Evolutionary conservation across 2,888 invertebrate species (phyloP).

Genomic region (Baronia brevicornis): DNA sequence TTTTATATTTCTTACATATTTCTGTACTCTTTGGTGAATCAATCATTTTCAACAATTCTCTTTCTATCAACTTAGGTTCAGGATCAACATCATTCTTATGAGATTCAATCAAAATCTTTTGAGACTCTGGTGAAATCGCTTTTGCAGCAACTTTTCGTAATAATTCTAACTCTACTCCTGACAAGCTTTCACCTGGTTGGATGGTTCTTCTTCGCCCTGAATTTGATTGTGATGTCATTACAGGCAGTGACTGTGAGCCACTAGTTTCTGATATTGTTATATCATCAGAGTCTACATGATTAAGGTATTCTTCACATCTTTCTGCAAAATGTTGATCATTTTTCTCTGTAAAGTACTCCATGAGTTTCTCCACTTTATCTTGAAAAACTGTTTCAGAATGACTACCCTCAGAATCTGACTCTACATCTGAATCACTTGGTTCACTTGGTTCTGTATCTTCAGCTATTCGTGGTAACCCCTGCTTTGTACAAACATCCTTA

Average conservation of each 20-base stretch:
- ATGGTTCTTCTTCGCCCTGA: conserved; percentile 74
- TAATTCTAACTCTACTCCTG: conserved; percentile 75
- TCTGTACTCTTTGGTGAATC: conserved; percentile 67
- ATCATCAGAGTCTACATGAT: conserved; percentile 68
- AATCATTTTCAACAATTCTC: conserved; percentile 70
- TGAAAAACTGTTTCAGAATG: conserved; percentile 80
- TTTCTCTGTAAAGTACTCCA: conserved; percentile 81
- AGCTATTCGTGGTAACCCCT: conserved; percentile 65
- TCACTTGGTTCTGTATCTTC: conserved; percentile 77
- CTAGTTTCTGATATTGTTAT: conserved; percentile 69
- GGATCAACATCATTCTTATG: conserved; percentile 71
- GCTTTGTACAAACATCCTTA: conserved; percentile 56
- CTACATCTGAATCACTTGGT: conserved; percentile 76
- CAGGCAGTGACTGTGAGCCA: conserved; percentile 63
- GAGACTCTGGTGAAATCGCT: conserved; percentile 69
- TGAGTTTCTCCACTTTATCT: conserved; percentile 82
- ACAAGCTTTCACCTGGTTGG: conserved; percentile 77
- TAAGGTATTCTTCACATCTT: conserved; percentile 77
- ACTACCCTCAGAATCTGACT: conserved; percentile 75
- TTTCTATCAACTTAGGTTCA: conserved; percentile 72
- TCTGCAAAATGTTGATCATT: conserved; percentile 80
- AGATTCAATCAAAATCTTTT: conserved; percentile 73
- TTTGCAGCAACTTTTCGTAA: conserved; percentile 77
- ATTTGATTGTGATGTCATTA: conserved; percentile 67
- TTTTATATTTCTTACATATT: conserved; percentile 71